Evolutionary conservation across 2,888 invertebrate species (phyloP), one percentile per base, ranked within the genome.

Genomic region (Dynastes grantii): DNA sequence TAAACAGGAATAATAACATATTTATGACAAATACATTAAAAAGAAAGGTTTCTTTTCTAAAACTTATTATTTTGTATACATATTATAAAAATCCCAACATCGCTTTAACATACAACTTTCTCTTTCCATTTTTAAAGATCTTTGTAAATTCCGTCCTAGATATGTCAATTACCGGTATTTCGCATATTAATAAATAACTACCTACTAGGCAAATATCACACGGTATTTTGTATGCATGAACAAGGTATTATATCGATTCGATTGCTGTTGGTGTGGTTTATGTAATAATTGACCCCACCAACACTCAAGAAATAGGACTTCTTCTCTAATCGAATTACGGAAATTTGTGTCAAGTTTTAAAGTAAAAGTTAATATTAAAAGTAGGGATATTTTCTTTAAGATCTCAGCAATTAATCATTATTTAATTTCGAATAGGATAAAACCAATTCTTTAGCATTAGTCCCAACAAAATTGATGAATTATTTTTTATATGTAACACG

Each of bases 231-330:
- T 1, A 45, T 45, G 45, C 11, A 45, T 45, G 6, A 11, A 37
- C n/a, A 22, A 16, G 37, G 16, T 22, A 55, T 16, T n/a, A 51
- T 70, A 70, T 51, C 49, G 55, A 49, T 71, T 71, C 16, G 22
- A 32, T 32, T 40, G 29, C 37, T 61, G 16, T 3, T 13, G 13
- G 4, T 49, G 49, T 8, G 11, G 49, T 49, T 68, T 68, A 68
- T 67, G 45, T 45, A 67, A 67, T 67, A 40, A 67, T 67, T 67
- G 64, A 55, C 65, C 22, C 13, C 11, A 9, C 49, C 13, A 68
- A 67, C 45, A 22, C 40, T 45, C 22, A 45, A 67, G 61, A 67
- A 65, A 49, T 68, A 68, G 49, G 49, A 67, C 68, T 67, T 67
- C 68, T 49, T 68, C 22, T 45, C 22, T 49, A 68, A 68, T 68